phyloP scores from a whole-genome alignment of 2,888 invertebrate genomes.

The Euclidia mi region DNA sequence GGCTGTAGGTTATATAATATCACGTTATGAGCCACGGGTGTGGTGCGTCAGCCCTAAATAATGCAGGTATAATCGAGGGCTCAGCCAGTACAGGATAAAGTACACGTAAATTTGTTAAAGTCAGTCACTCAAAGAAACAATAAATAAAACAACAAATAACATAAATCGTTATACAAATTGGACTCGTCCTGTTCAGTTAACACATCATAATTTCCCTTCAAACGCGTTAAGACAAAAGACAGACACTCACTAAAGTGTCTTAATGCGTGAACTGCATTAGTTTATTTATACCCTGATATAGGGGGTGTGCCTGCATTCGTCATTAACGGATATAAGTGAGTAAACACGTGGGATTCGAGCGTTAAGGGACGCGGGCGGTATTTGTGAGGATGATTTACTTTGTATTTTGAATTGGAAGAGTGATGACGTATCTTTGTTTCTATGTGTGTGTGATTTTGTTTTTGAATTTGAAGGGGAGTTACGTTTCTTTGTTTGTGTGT shows the following conservation, averaged over 20 bases:
- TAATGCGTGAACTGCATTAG: constrained; percentile 32
- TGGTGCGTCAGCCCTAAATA: too few relatives aligned
- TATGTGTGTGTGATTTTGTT: too few relatives aligned
- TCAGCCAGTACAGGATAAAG: too few relatives aligned
- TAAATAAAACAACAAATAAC: too few relatives aligned
- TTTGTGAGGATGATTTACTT: constrained; percentile 7
- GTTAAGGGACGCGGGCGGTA: not conserved
- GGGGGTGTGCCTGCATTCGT: constrained; percentile 33
- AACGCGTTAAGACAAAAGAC: constrained; percentile 37
- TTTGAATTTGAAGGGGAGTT: too few relatives aligned
- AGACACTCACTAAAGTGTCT: constrained; percentile 27
- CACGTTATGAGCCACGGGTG: too few relatives aligned
- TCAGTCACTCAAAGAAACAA: not conserved
- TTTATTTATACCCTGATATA: constrained; percentile 30
- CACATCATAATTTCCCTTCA: constrained; percentile 9
- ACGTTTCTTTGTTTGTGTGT: too few relatives aligned
- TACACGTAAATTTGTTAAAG: too few relatives aligned
- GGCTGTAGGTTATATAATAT: too few relatives aligned
- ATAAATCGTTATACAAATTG: constrained; percentile 4
- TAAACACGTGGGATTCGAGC: constrained; percentile 23
- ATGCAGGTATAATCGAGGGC: too few relatives aligned
- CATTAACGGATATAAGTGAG: constrained; percentile 29
- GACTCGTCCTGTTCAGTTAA: not conserved
- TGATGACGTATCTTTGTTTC: too few relatives aligned
- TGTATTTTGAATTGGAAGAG: constrained; percentile 13